These are phyloP conservation scores for Herminia tarsipennalis DNA, from an alignment of 2,888 invertebrate genomes.

Conservation along the genomic window DNA sequence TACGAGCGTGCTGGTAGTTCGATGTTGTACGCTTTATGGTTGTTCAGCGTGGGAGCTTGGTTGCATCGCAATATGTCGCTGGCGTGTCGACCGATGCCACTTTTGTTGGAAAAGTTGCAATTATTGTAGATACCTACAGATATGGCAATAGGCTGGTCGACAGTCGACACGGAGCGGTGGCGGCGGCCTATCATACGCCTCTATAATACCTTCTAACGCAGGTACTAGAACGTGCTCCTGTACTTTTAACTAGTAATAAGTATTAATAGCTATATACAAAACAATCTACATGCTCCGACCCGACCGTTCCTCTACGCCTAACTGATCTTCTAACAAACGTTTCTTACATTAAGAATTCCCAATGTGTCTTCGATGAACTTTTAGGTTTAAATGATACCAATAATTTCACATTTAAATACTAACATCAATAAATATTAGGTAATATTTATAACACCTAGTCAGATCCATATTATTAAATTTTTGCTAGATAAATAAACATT, in stretches of 20 bases:
- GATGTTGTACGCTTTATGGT: constrained; percentile 16
- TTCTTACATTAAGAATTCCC: constrained; percentile 12
- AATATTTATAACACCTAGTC: constrained; percentile 32
- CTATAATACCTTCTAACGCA: constrained; percentile 55
- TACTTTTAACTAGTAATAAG: constrained; percentile 58
- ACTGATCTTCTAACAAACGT: constrained; percentile 22
- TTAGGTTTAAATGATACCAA: constrained; percentile 25
- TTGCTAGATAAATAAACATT: constrained; percentile 34
- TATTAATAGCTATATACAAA: constrained; percentile 72
- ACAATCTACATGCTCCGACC: constrained; percentile 63
- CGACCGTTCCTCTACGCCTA: constrained; percentile 62
- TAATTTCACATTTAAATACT: constrained; percentile 29
- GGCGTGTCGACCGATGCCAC: constrained; percentile 27
- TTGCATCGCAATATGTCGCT: constrained; percentile 31
- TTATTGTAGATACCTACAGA: no score
- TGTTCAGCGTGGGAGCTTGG: constrained; percentile 39
- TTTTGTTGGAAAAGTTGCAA: no score
- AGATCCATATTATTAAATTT: constrained; percentile 20
- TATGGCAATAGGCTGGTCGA: neutral
- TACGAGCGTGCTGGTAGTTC: neutral
- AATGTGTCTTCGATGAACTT: constrained; percentile 18
- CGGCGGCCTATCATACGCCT: constrained; percentile 42
- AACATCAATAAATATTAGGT: constrained; percentile 45
- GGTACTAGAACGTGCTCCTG: constrained; percentile 58
- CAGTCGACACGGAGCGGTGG: constrained; percentile 22